Conservation (phyloP, 2,888 invertebrate genomes). For the Liopterus haemorrhoidalis region DNA sequence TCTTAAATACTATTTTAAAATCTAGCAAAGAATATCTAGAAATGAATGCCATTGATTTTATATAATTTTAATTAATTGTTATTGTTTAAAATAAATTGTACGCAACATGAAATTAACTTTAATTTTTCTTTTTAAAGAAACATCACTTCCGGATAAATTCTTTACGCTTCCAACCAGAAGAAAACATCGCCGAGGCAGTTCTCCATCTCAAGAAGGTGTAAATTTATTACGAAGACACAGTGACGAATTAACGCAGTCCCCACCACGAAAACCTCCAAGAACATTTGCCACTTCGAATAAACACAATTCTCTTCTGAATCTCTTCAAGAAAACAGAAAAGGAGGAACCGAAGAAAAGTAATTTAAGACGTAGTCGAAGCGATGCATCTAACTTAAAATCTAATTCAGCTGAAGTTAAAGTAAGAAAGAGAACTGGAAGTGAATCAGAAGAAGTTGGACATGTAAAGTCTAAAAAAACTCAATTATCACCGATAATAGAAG, state of each 20-base stretch:
- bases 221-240: slow-evolving; percentile 46
- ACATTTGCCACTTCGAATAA: slow-evolving; percentile 48
- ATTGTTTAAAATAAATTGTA: too few species aligned
- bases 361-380: slow-evolving; percentile 47
- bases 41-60: too few species aligned
- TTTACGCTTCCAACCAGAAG: slow-evolving; percentile 62
- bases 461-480: slow-evolving; percentile 59
- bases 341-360: slow-evolving; percentile 52
- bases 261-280: slow-evolving; percentile 42
- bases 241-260: slow-evolving; percentile 48
- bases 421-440: slow-evolving; percentile 56
- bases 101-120: too few species aligned
- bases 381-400: slow-evolving; percentile 55
- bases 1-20: too few species aligned
- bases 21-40: too few species aligned
- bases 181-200: slow-evolving; percentile 47
- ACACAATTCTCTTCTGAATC: slow-evolving; percentile 59
- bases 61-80: too few species aligned
- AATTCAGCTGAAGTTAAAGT: slow-evolving; percentile 45
- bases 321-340: slow-evolving; percentile 58
- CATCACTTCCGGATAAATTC: slow-evolving; percentile 53
- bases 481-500: slow-evolving; percentile 74
- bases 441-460: slow-evolving; percentile 55
- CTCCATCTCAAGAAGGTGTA: slow-evolving; percentile 23
- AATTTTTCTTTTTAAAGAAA: not conserved